Evolutionary conservation across 2,797 vertebrate genomes (phyloP), one percentile per base, ranked within the genome.

Genomic region (Cichlasoma orientale): DNA sequence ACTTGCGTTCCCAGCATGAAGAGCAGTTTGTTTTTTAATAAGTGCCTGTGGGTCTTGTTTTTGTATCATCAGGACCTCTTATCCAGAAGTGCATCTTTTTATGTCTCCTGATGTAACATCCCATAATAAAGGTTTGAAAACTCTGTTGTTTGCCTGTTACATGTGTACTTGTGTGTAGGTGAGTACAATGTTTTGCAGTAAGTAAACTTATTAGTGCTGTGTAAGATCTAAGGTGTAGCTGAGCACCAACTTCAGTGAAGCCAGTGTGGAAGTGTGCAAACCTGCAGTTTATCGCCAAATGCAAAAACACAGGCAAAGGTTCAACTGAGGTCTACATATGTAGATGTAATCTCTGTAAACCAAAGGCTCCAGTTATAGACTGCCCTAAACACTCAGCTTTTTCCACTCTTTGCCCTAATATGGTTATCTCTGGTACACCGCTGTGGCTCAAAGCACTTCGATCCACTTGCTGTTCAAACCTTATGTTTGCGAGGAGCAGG

Each of bases 41-140:
- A 95, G 94, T 95, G 95, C 95, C 95, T 95, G 90, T 90, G 16
- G 80, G 90, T 88, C 79, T 86, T 85, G 72, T 70, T 80, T 81
- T 76, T 50, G 73, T 79, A 72, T 88, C 79, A 86, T 86, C 74
- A 82, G 84, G 88, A 90, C 82, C 66, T 78, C 27, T 77, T 55
- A 50, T 77, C 47, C 66, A 79, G 82, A 80, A 75, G 75, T 85
- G 44, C 33, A 31, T 83, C 70, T 85, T 86, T 82, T 85, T 85
- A 73, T 84, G 77, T 84, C 63, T 57, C 53, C 52, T 86, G 56
- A 77, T 44, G 36, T 90, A 83, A 88, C 80, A 56, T 74, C 27
- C 44, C 9, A 69, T 87, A 93, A 94, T 90, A 92, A 92, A 91
- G 7, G 21, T 66, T 80, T 86, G 47, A 78, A 87, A 89, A 78